Evolutionary conservation across 2,888 invertebrate genomes (phyloP).

Genomic region (Nemapogon koenigi): DNA sequence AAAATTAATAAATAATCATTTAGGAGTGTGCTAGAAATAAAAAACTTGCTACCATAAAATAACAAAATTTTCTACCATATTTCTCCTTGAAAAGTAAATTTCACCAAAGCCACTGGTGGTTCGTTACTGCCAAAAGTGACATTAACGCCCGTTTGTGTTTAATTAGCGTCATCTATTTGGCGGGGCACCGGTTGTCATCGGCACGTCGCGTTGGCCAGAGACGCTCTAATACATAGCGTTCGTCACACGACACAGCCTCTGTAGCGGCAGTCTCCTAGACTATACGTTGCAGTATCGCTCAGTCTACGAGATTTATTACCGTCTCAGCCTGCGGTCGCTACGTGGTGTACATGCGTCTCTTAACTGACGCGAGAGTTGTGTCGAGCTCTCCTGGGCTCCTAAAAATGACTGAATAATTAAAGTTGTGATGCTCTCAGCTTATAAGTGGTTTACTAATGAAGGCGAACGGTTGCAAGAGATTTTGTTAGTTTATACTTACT

Average conservation of each 20-base stretch:
- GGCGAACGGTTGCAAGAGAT: not conserved
- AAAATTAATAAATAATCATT: no score
- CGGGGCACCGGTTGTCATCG: constrained; percentile 7
- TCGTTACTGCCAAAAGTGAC: no score
- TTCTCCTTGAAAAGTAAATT: no score
- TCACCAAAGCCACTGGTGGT: no score
- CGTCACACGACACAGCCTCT: constrained; percentile 6
- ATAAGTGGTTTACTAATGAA: constrained; percentile 5
- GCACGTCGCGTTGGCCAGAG: constrained; percentile 1
- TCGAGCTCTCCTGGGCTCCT: constrained; percentile 2
- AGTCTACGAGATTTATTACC: constrained; percentile 35
- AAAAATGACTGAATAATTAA: constrained; percentile 10
- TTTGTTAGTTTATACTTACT: not conserved
- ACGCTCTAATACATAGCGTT: constrained; percentile 5
- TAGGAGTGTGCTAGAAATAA: no score
- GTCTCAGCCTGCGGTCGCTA: constrained; percentile 29
- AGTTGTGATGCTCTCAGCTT: constrained; percentile 6
- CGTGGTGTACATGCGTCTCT: constrained; percentile 17
- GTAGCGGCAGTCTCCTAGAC: not conserved
- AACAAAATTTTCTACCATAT: no score
- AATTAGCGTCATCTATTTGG: no score
- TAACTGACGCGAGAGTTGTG: constrained; percentile 3
- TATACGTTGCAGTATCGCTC: constrained; percentile 6
- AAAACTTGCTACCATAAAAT: no score
- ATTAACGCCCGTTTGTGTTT: no score